A percentile compares a stretch with the other conserved stretches of the same genome.
Conservation (phyloP, 1,140 invertebrate species). For the Plodia interpunctella region DNA sequence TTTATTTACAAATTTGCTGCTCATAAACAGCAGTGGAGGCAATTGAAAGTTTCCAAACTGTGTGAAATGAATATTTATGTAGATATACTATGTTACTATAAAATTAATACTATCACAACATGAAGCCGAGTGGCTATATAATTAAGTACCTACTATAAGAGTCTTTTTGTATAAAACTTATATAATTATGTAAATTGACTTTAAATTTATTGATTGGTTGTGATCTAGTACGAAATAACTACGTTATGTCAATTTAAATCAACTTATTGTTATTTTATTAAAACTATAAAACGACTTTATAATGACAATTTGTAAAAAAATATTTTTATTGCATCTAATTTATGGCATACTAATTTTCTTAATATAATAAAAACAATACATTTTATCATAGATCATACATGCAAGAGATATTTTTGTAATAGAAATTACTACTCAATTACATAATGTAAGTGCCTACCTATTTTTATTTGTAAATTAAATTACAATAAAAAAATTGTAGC, state of each 20-base stretch:
- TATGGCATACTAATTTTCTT: constrained; percentile 6
- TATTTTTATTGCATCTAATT: constrained; percentile 1
- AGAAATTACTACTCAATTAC: no score
- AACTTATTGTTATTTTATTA: neutral
- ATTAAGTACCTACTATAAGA: neutral
- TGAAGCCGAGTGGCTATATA: neutral
- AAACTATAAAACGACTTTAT: neutral
- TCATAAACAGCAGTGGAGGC: neutral
- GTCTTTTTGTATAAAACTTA: neutral
- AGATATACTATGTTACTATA: neutral
- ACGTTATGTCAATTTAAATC: neutral
- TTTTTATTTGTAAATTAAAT: no score
- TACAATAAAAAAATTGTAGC: no score
- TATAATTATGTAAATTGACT: neutral
- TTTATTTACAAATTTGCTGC: neutral
- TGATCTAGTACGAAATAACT: neutral
- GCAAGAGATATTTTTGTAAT: no score
- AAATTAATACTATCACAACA: neutral
- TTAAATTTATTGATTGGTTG: neutral
- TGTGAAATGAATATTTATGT: neutral
- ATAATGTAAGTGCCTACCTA: no score
- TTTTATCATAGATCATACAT: neutral
- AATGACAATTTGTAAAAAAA: neutral
- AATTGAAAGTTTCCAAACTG: neutral
- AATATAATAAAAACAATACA: neutral